These are phyloP conservation scores for Hymenochirus boettgeri DNA, from an alignment of 2,113 vertebrate species.

Conservation along the genomic window DNA sequence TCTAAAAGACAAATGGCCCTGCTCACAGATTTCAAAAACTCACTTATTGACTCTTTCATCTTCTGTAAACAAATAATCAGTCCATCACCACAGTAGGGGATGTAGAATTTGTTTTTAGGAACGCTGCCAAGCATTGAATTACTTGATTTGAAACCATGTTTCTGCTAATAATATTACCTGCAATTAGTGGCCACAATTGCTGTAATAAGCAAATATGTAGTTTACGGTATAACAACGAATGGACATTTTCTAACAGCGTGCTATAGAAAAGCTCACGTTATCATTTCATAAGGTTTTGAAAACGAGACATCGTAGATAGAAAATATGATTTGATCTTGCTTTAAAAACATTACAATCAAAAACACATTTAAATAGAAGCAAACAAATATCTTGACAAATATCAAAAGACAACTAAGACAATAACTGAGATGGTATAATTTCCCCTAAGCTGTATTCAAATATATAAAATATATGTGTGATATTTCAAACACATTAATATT, in stretches of 20 bases:
- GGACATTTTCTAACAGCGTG: background rate
- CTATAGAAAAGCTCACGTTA: background rate
- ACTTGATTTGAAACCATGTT: constrained; percentile 52
- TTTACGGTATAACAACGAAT: constrained; percentile 13
- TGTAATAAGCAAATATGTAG: constrained; percentile 13
- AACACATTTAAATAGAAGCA: background rate
- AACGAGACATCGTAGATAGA: background rate
- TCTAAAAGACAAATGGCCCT: constrained; percentile 64
- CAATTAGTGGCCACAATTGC: constrained; percentile 30
- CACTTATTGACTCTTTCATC: constrained; percentile 57
- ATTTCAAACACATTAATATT: no score
- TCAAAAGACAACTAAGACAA: no score
- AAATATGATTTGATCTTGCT: no score
- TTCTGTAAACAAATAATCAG: constrained; percentile 57
- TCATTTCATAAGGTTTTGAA: background rate
- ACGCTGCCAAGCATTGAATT: constrained; percentile 50
- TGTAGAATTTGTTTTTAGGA: constrained; percentile 46
- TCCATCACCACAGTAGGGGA: constrained; percentile 39
- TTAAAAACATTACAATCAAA: no score
- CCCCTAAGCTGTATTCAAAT: no score
- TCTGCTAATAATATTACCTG: constrained; percentile 31
- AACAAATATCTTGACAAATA: background rate
- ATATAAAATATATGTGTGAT: no score
- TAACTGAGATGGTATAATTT: no score
- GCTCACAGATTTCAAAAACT: constrained; percentile 51